Evolutionary conservation across 2,797 vertebrate species (phyloP).

Genomic region (Dicrostonyx torquatus): DNA sequence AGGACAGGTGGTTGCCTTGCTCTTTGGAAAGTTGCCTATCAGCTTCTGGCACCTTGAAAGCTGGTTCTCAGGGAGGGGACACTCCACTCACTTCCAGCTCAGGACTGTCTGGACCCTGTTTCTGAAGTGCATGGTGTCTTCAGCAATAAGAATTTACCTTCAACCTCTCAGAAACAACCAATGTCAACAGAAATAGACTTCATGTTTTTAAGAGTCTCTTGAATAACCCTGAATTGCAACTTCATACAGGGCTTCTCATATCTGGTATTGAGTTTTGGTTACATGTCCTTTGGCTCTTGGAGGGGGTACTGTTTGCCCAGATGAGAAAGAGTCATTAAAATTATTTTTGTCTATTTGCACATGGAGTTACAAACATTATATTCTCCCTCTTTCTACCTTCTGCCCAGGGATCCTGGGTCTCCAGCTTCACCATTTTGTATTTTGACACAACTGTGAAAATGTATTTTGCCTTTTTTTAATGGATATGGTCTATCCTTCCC

Average conservation of each 20-base stretch:
- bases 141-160: background rate
- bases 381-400: background rate
- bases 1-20: background rate
- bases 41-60: background rate
- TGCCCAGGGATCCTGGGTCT: fast-evolving
- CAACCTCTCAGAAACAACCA: background rate
- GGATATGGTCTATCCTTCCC: background rate
- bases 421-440: background rate
- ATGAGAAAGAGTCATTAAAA: background rate
- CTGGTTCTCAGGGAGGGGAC: background rate
- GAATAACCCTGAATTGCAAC: background rate
- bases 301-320: background rate
- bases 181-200: background rate
- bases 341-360: background rate
- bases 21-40: background rate
- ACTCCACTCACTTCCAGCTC: background rate
- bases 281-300: background rate
- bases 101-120: background rate
- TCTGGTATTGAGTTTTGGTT: background rate
- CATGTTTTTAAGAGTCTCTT: background rate
- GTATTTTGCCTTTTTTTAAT: background rate
- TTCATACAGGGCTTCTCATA: background rate
- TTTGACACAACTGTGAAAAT: background rate
- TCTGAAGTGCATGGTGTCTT: background rate
- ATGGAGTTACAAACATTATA: background rate